Base-by-base conservation (phyloP, 1,140 invertebrate species). In the Hylaeus volcanicus region DNA sequence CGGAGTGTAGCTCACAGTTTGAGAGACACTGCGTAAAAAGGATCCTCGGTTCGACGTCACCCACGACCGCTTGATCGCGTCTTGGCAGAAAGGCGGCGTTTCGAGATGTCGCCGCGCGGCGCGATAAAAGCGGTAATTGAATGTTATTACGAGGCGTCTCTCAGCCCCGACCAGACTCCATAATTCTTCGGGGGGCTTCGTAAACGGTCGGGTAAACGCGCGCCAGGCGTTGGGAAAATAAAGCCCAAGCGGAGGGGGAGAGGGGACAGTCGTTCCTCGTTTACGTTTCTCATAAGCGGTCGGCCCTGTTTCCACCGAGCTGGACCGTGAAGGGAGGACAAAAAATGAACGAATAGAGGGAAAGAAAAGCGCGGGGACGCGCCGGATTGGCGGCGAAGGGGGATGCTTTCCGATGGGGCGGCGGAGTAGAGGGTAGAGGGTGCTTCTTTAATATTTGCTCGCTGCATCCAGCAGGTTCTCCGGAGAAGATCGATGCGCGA, bases 391-490 rank as follows among this genome's bases (percentile, higher is more conserved):
- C 14, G 3, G 8, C 43, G 26, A 39, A 5, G 0, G 6, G 12
- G 41, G 48, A 5, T 9, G 37, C 11, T 71, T 41, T 71, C 53
- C 8, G 51, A 11, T 26, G 12, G 48, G 4, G 41, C 39, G 41
- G 3, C 14, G 15, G 56, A 2, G 48, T 51, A 37, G 39, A 11
- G 41, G 48, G 8, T 37, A 56, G 41, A 1, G 65, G 55, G 65
- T 63, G 37, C 75, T 55, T 82, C 84, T 85, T 86, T 83, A 82
- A 86, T 86, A 86, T 86, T 86, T 86, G 81, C 86, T 78, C 56
- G 79, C 60, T 75, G 74, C 81, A 87, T 70, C 74, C 56, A 68
- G 68, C 69, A 74, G 63, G 53, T 48, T 64, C 60, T 70, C 69
- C 56, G 56, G 56, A 45, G 48, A 70, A 73, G 79, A 76, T 84